Evolutionary conservation across 2,888 invertebrate genomes (phyloP), one percentile per base, ranked within the genome.

Genomic region (Drosophila nigritarsus): DNA sequence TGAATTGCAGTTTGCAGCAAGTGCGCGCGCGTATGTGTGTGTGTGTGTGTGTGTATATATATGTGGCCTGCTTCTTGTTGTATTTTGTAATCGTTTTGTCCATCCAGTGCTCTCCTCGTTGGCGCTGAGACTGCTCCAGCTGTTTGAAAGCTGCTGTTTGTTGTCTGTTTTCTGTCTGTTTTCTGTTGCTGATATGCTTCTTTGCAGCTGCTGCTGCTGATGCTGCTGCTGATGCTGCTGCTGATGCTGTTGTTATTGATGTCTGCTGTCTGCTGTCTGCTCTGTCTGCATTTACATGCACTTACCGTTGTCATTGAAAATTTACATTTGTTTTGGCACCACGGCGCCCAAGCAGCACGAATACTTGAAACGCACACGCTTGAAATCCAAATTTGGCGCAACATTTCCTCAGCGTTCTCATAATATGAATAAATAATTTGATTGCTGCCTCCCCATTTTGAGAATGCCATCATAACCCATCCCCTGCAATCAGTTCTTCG

Each of bases 281-380:
- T 45, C 7, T 55, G 70, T 65, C 67, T 72, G 86, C 89, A 87
- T 90, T 90, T 90, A 86, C 89, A 86, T 86, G 90, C 86, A 90
- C 90, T 86, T 86, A 86, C 75, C 89, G 84, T 78, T 86, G 90
- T 90, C 90, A 86, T 86, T 90, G 90, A 74, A 89, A 73, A 89
- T 86, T 74, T 78, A 88, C 81, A 89, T 89, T 89, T 86, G 78
- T 73, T 69, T 75, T 70, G 66, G 59, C 68, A 51, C 62, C 58
- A 62, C 38, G 42, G 32, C n/a, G 36, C 55, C 38, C 59, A 38
- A 50, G 24, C 30, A 54, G 34, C n/a, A 36, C 55, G 27, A 34
- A n/a, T n/a, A n/a, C n/a, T n/a, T n/a, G n/a, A n/a, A n/a, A n/a
- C n/a, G 27, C 32, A 29, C 65, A 70, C 18, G 49, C 42, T 50